phyloP scores from a whole-genome alignment of 2,888 invertebrate species.

The Diaphora mendica region DNA sequence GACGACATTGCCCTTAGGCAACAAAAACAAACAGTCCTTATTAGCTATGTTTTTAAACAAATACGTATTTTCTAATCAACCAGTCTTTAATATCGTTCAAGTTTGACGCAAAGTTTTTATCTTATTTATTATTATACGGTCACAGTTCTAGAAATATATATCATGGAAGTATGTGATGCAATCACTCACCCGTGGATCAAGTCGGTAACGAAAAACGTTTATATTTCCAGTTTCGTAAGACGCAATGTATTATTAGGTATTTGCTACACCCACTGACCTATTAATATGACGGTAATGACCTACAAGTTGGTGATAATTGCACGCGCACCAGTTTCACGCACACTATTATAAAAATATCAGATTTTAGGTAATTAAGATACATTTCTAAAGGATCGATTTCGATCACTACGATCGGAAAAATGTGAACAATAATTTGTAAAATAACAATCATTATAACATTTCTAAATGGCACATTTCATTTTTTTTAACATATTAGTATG shows the following conservation, averaged over 20 bases:
- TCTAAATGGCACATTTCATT: background rate
- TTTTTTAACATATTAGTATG: background rate
- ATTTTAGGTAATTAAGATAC: background rate
- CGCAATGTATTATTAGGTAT: conserved; percentile 27
- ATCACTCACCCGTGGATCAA: conserved; percentile 35
- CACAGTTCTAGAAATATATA: background rate
- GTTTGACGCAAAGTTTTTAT: conserved; percentile 1
- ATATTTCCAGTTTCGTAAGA: conserved; percentile 43
- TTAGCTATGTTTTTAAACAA: background rate
- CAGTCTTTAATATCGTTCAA: background rate
- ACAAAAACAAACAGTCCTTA: background rate
- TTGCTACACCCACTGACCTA: conserved; percentile 29
- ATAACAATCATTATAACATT: background rate
- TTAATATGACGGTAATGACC: conserved; percentile 32
- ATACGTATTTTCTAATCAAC: background rate
- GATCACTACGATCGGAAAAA: background rate
- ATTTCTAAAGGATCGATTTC: too few species aligned
- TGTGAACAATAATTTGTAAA: background rate
- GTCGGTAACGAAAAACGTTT: conserved; percentile 27
- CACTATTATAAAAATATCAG: conserved; percentile 4
- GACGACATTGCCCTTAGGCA: background rate
- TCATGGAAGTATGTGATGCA: conserved; percentile 20
- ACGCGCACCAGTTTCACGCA: conserved; percentile 12
- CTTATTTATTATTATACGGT: background rate
- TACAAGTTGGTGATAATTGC: conserved; percentile 19